Percentiles rank a stretch among this genome's conserved stretches.
These are phyloP conservation scores for Hystrix brachyura DNA, from an alignment of 2,113 vertebrate genomes.

Conservation along the genomic window DNA sequence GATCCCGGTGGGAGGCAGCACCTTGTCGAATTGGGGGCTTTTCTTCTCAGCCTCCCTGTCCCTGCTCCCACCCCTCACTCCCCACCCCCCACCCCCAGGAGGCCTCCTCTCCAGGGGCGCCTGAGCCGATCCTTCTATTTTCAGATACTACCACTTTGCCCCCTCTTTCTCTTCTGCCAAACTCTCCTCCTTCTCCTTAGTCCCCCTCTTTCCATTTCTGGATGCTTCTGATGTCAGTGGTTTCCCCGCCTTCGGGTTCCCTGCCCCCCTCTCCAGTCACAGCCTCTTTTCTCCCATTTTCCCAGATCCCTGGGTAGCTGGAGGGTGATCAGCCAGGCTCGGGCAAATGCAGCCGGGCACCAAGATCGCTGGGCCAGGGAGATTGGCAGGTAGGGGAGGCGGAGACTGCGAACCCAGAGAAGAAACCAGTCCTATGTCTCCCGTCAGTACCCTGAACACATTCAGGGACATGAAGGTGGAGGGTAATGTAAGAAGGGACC, in stretches of 20 bases:
- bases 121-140: slow-evolving; percentile 68
- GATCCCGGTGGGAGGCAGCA: background rate
- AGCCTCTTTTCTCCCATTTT: slow-evolving; percentile 75
- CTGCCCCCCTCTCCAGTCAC: slow-evolving; percentile 66
- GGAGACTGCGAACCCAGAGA: background rate
- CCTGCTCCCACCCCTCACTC: background rate
- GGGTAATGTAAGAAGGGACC: slow-evolving; percentile 61
- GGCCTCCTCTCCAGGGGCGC: slow-evolving; percentile 45
- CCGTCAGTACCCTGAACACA: background rate
- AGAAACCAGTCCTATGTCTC: background rate
- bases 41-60: background rate
- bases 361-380: slow-evolving; percentile 38
- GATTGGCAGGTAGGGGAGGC: slow-evolving; percentile 4
- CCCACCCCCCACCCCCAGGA: background rate
- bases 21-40: background rate
- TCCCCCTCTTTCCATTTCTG: slow-evolving; percentile 76
- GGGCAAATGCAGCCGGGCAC: slow-evolving; percentile 53
- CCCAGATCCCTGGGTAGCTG: background rate
- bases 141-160: slow-evolving; percentile 79
- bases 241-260: slow-evolving; percentile 61
- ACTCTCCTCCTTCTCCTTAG: slow-evolving; percentile 71
- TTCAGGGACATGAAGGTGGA: slow-evolving; percentile 46
- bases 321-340: slow-evolving; percentile 49
- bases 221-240: slow-evolving; percentile 78
- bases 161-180: slow-evolving; percentile 65